Base-by-base conservation (phyloP, 2,888 invertebrate genomes). In the Euclidia mi region DNA sequence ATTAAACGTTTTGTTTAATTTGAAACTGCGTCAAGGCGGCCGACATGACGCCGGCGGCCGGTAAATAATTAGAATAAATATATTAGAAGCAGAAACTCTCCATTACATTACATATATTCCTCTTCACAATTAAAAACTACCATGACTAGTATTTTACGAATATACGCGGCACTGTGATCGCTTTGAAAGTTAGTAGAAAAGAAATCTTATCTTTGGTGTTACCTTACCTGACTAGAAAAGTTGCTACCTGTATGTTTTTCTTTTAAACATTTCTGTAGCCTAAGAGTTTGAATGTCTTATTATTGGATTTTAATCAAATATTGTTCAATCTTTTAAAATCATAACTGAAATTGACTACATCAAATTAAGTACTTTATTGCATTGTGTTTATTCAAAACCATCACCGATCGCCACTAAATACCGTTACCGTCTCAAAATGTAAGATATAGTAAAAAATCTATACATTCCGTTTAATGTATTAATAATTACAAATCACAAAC, bases 31-130 rank as follows among this genome's bases (percentile, higher is more conserved):
- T 64, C 58, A 66, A 35, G 51, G 41, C 68, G 50, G 50, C 50
- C 63, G 52, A 52, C 52, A 50, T 56, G 40, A 48, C 48, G 51
- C 64, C 63, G 66, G 61, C 65, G 57, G 66, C 70, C 65, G 65
- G 73, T 76, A 76, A 64, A 67, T 78, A 76, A 79, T 71, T 66
- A 77, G 70, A 71, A 67, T 84, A 79, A 82, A 87, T 85, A 88
- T 88, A 87, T 84, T 79, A 85, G 81, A 89, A 87, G 88, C 88
- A 81, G 70, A 84, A 79, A 83, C 81, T 86, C 78, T 73, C 80
- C 48, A 56, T 65, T 74, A 75, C 76, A 80, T 82, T 81, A 82
- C 76, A 78, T 53, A 55, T 81, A 70, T 63, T 67, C 65, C 64
- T 82, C 72, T 84, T 84, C 76, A 82, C 78, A 84, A 81, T 83